Conservation (phyloP, 2,888 invertebrate species). For the Dexiosoma caninum region DNA sequence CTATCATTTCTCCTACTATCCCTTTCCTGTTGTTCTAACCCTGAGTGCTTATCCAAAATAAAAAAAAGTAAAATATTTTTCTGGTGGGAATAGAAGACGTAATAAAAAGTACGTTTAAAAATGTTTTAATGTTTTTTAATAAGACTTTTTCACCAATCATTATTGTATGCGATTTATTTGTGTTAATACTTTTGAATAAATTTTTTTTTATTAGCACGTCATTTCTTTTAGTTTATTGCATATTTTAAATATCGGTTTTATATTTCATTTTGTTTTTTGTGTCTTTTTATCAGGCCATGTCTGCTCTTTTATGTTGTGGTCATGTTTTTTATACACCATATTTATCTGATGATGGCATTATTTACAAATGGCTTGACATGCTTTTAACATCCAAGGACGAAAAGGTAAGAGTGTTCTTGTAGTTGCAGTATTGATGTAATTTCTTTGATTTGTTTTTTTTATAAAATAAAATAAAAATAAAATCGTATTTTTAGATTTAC, state of each 20-base stretch:
- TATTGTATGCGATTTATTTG: background rate
- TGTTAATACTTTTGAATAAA: background rate
- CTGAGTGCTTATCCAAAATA: too few species aligned
- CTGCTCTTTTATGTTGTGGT: slow-evolving; percentile 96
- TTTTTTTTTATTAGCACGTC: background rate
- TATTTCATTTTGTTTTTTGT: background rate
- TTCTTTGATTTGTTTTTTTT: background rate
- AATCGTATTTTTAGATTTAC: slow-evolving; percentile 84
- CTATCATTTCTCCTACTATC: too few species aligned
- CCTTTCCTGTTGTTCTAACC: too few species aligned
- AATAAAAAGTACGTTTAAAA: too few species aligned
- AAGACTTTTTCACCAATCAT: too few species aligned
- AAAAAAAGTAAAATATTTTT: too few species aligned
- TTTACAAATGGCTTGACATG: slow-evolving; percentile 96
- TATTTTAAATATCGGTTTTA: background rate
- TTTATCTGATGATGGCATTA: slow-evolving; percentile 92
- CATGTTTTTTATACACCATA: slow-evolving; percentile 93
- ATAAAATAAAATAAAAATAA: too few species aligned
- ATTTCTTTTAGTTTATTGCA: background rate
- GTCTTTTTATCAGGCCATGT: slow-evolving; percentile 88
- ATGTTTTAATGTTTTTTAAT: too few species aligned
- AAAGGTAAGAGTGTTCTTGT: slow-evolving; percentile 80
- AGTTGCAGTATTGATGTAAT: too few species aligned
- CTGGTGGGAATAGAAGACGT: too few species aligned
- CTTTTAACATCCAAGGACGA: slow-evolving; percentile 92